phyloP scores from a whole-genome alignment of 2,888 invertebrate species.

The Drosophila mulleri region DNA sequence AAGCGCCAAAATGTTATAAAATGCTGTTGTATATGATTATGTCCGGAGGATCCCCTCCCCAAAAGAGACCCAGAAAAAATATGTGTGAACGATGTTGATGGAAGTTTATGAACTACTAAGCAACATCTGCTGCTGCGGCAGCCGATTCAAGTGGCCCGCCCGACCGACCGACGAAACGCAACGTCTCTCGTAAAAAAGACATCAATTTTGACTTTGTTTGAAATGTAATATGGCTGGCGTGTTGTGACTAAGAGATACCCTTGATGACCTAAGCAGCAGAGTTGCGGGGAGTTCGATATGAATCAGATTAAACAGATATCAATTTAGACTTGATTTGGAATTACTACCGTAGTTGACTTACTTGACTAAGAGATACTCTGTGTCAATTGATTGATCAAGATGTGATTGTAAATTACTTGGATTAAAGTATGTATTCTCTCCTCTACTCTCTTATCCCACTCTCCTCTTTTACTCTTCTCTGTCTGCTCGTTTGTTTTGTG shows the following conservation, averaged over 20 bases:
- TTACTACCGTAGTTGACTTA: background rate
- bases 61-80: constrained; percentile 35
- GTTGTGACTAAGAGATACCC: constrained; percentile 4
- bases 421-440: too few species aligned
- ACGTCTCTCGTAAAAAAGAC: constrained; percentile 78
- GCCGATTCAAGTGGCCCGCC: constrained; percentile 72
- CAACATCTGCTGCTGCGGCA: constrained; percentile 53
- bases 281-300: background rate
- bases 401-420: background rate
- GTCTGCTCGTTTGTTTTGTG: too few species aligned
- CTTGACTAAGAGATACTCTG: background rate
- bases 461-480: too few species aligned
- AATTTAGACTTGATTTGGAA: background rate
- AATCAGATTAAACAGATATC: background rate
- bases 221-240: constrained; percentile 48
- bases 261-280: background rate
- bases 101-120: constrained; percentile 59
- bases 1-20: constrained; percentile 67
- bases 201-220: constrained; percentile 77
- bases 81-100: constrained; percentile 60
- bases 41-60: constrained; percentile 32
- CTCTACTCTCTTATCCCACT: too few species aligned
- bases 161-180: constrained; percentile 32
- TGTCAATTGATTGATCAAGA: background rate
- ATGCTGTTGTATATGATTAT: constrained; percentile 56